These are phyloP conservation scores for Stegodyphus mimosarum DNA, from an alignment of 1,140 invertebrate genomes.

Conservation along the genomic window DNA sequence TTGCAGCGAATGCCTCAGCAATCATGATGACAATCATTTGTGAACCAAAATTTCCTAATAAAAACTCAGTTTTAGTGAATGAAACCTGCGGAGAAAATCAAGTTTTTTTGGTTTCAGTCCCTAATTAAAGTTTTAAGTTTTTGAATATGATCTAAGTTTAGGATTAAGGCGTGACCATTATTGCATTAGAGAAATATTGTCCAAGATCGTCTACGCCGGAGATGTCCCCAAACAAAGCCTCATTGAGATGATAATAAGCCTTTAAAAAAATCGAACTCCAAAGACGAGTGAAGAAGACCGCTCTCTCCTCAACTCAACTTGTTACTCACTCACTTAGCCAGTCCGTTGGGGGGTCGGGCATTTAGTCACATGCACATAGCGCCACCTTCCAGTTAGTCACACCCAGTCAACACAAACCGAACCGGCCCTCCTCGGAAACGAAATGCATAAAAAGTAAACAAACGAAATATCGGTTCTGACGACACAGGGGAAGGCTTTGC, in stretches of 20 bases:
- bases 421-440: constrained; percentile 24
- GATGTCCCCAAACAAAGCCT: not conserved
- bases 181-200: too few species aligned
- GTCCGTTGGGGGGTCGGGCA: constrained; percentile 41
- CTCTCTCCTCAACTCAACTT: constrained; percentile 50
- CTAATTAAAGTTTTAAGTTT: too few species aligned
- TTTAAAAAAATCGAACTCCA: constrained; percentile 21
- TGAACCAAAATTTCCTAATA: too few species aligned
- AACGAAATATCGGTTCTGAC: constrained; percentile 19
- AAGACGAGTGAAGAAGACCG: constrained; percentile 5
- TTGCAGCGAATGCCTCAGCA: too few species aligned
- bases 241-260: constrained; percentile 22
- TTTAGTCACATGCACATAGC: constrained; percentile 54
- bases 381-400: constrained; percentile 54
- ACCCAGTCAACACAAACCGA: constrained; percentile 53
- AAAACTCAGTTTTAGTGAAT: too few species aligned
- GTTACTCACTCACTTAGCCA: constrained; percentile 51
- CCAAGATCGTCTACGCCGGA: too few species aligned
- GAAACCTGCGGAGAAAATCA: too few species aligned
- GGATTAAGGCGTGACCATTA: too few species aligned
- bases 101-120: too few species aligned
- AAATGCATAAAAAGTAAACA: constrained; percentile 47
- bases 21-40: too few species aligned
- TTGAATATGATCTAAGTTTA: too few species aligned
- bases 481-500: constrained; percentile 18